These are phyloP conservation scores for Tichodroma muraria DNA, from an alignment of 2,113 vertebrate species.

Conservation along the genomic window DNA sequence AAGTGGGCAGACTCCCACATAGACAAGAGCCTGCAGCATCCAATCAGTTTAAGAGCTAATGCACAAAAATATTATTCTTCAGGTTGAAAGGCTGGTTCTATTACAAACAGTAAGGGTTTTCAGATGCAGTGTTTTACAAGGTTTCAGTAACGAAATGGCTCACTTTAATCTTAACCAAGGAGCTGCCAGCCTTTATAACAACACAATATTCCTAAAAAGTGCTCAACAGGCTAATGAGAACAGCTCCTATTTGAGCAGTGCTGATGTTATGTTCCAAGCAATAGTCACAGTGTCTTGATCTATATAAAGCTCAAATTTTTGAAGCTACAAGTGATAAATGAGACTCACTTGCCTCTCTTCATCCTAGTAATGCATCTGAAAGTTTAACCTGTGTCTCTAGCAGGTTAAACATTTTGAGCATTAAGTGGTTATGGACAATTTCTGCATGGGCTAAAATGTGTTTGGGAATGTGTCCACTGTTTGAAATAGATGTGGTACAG, in stretches of 20 bases:
- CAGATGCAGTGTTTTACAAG: not conserved
- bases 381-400: not conserved
- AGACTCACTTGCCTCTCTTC: not conserved
- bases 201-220: not conserved
- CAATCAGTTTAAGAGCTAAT: not conserved
- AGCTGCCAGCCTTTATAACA: not conserved
- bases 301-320: not conserved
- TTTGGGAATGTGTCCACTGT: not conserved
- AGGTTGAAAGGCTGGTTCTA: not conserved
- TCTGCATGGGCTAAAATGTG: not conserved
- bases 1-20: not conserved
- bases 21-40: not conserved
- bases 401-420: not conserved
- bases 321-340: not conserved
- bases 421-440: not conserved
- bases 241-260: not conserved
- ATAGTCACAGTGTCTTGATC: not conserved
- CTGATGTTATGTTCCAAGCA: not conserved
- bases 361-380: not conserved
- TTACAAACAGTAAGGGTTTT: not conserved
- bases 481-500: not conserved
- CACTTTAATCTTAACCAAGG: constrained; percentile 14
- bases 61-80: not conserved
- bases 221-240: not conserved
- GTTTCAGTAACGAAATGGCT: not conserved